Evolutionary conservation across 1,140 invertebrate genomes (phyloP).

Genomic region (Galleria mellonella): DNA sequence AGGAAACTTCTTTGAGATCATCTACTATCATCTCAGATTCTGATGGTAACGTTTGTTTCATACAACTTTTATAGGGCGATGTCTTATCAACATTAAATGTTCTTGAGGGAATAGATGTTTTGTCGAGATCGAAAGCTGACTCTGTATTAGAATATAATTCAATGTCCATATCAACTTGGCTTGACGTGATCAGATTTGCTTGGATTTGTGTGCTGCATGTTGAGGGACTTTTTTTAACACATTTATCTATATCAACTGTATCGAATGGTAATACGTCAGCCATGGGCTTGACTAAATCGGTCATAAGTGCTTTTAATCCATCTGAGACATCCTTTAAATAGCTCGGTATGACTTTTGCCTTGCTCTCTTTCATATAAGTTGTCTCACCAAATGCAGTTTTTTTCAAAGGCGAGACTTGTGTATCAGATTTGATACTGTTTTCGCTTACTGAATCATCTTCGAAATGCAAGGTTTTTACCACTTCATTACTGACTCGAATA

Average conservation of each 20-base stretch:
- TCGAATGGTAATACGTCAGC: constrained; percentile 34
- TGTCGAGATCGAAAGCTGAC: constrained; percentile 14
- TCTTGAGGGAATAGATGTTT: neutral
- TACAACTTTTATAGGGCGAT: too few relatives aligned
- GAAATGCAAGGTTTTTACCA: constrained; percentile 51
- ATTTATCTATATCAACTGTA: constrained; percentile 1
- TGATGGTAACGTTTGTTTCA: too few relatives aligned
- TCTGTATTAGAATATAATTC: constrained; percentile 23
- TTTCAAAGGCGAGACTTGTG: constrained; percentile 30
- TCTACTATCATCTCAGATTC: neutral
- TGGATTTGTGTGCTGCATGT: constrained; percentile 46
- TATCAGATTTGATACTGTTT: constrained; percentile 14
- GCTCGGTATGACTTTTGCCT: constrained; percentile 44
- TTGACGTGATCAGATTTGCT: constrained; percentile 44
- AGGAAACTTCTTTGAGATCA: neutral
- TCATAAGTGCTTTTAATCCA: constrained; percentile 49
- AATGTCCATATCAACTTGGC: constrained; percentile 49
- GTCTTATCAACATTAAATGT: constrained; percentile 1
- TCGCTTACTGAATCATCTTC: constrained; percentile 40
- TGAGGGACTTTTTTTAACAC: constrained; percentile 15
- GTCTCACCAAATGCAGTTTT: constrained; percentile 47
- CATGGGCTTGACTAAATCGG: constrained; percentile 47
- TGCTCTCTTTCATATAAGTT: constrained; percentile 30
- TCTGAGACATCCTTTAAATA: constrained; percentile 47
- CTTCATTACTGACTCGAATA: constrained; percentile 33